Base-by-base conservation (phyloP, 2,113 vertebrate species). In the Coracopsis vasa region DNA sequence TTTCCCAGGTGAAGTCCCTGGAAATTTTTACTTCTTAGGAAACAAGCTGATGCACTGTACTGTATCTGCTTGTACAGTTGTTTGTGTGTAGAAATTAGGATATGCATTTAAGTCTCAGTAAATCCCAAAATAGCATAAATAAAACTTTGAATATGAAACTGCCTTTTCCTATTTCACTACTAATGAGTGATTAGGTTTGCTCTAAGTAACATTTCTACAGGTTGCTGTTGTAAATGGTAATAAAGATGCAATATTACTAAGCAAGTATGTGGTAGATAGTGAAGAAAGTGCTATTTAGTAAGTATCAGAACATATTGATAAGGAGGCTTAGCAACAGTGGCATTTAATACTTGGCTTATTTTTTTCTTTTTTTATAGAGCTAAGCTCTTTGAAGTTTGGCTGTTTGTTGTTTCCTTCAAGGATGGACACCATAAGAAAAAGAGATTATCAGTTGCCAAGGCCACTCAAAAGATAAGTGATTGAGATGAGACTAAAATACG, bases 71-170 rank as follows among this genome's bases (percentile, higher is more conserved):
- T 33, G 67, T 84, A 45, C 28, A 58, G 70, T 80, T 88, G 50
- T 50, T 90, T 80, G 21, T 65, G 24, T 93, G 92, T 86, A 81
- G 80, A 89, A 92, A 85, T 16, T 78, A 74, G 41, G 69, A 78
- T 92, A 72, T 35, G 37, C 28, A 77, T 90, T 95, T 96, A 74
- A 97, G 45, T 95, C 86, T 73, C 56, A 94, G 77, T 97, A 97
- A 97, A 96, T 86, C 66, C 17, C 35, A 17, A 96, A 96, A 77
- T 9, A 47, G 54, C 80, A 93, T 83, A 85, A 97, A 92, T 42
- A 87, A 93, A 97, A n/a, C 25, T 16, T 90, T 93, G 50, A 92
- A 94, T 93, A 95, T 73, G 37, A 91, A 95, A 41, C 54, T 95
- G 51, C 69, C 42, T 85, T 92, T 95, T 95, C 71, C 91, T 86